A percentile compares a stretch with the other conserved stretches of the same genome.
These are phyloP conservation scores for Rhyacichthys aspro DNA, from an alignment of 2,797 vertebrate species.

Conservation along the genomic window DNA sequence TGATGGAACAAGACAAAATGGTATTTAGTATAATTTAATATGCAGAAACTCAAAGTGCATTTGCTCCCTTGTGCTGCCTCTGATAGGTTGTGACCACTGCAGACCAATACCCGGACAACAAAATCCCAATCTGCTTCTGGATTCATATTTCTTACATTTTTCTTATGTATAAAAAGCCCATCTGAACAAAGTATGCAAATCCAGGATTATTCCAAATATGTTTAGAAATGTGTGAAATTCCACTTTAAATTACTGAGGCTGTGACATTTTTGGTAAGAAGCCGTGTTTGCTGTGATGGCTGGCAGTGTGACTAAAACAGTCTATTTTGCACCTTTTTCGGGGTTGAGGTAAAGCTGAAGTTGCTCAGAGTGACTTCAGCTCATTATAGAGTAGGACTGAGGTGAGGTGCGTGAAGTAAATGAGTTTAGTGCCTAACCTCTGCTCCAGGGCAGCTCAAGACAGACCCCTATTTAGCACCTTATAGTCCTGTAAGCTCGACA, in stretches of 20 bases:
- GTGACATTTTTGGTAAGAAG: constrained; percentile 30
- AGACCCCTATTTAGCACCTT: constrained; percentile 10
- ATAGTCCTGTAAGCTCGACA: not conserved
- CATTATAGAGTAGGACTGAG: constrained; percentile 35
- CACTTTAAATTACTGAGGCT: constrained; percentile 39
- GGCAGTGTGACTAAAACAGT: constrained; percentile 50
- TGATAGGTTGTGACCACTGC: too few relatives aligned
- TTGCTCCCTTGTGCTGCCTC: too few relatives aligned
- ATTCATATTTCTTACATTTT: not conserved
- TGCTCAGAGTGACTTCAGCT: constrained; percentile 49
- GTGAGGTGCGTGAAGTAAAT: constrained; percentile 36
- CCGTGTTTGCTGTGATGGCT: constrained; percentile 21
- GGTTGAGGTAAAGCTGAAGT: constrained; percentile 26
- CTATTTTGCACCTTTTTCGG: constrained; percentile 47
- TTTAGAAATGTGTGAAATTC: constrained; percentile 13
- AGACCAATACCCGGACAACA: not conserved
- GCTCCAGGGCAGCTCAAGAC: constrained; percentile 21
- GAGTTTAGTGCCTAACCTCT: constrained; percentile 35
- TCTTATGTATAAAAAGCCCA: not conserved
- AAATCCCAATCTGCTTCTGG: not conserved
- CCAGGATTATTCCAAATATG: constrained; percentile 14
- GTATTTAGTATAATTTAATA: too few relatives aligned
- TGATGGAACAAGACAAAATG: too few relatives aligned
- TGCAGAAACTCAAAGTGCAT: too few relatives aligned
- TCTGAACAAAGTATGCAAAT: constrained; percentile 2